Percentiles rank a stretch among this genome's conserved stretches.
phyloP scores from a whole-genome alignment of 1,140 invertebrate genomes.

The Penaeus vannamei region DNA sequence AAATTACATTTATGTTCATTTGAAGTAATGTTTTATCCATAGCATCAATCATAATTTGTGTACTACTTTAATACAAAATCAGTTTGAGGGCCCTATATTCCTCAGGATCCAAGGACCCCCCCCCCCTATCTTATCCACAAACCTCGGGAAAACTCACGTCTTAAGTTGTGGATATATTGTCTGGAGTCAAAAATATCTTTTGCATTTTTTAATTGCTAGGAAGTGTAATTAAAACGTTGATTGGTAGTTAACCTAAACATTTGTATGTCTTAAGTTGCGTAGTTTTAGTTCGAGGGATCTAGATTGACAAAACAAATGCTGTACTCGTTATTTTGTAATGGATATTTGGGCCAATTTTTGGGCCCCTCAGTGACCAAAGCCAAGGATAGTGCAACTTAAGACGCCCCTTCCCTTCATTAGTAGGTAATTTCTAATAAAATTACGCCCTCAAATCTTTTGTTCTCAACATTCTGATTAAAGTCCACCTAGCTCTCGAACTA shows the following conservation, averaged over 20 bases:
- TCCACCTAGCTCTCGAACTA: slow-evolving; percentile 22
- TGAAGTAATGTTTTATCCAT: too few species aligned
- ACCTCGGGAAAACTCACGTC: slow-evolving; percentile 5
- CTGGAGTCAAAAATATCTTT: not conserved
- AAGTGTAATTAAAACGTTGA: not conserved
- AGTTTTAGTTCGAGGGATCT: slow-evolving; percentile 23
- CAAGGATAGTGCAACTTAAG: slow-evolving; percentile 30
- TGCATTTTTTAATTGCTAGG: not conserved
- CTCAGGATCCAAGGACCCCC: slow-evolving; percentile 10
- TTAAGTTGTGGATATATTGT: too few species aligned
- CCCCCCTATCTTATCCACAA: slow-evolving; percentile 4
- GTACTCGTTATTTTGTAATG: not conserved
- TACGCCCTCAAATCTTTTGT: slow-evolving; percentile 10
- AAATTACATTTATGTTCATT: too few species aligned
- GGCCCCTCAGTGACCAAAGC: slow-evolving; percentile 8
- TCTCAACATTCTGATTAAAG: slow-evolving; percentile 23
- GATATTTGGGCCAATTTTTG: not conserved
- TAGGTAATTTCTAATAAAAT: slow-evolving; percentile 21
- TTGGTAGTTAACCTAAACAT: slow-evolving; percentile 2
- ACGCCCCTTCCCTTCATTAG: not conserved
- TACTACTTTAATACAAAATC: too few species aligned
- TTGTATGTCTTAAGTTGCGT: slow-evolving; percentile 17
- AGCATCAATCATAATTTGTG: too few species aligned
- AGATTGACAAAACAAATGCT: not conserved
- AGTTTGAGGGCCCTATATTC: not conserved